Base-by-base conservation (phyloP, 2,888 invertebrate species). In the Archips xylosteana region DNA sequence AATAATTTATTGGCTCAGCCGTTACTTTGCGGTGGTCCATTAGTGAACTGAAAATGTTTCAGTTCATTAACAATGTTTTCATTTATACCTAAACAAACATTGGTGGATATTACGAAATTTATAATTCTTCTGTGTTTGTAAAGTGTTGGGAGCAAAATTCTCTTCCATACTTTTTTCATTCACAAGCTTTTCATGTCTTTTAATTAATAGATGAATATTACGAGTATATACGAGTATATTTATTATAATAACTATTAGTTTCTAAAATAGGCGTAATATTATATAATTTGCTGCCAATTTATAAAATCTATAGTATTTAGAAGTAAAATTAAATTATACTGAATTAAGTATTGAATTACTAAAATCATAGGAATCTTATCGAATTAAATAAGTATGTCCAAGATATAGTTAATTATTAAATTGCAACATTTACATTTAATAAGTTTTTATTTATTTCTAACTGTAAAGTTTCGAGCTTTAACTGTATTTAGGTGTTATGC, bases 381-480 rank as follows among this genome's bases (percentile, higher is more conserved):
- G 51, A 57, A 39, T 60, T 49, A n/a, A 70, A 13, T 47, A 54
- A 74, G 61, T 74, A 36, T 66, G 45, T 63, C 63, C 49, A 59
- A 49, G 10, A 63, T 59, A 12, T 64, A 23, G 12, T 23, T 39
- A 57, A 12, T 39, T 54, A 39, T 47, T 47, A 59, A 49, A 60
- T 51, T 64, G 69, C 63, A 49, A 54, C 49, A 57, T 23, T 42
- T 23, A 54, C 42, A 23, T 57, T 66, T 15, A 39, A 45, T 12
- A 23, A 15, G 15, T 15, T 54, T 51, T 61, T 54, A 12, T 64
- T 68, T 59, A 39, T 63, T 69, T 69, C 32, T 64, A 64, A 69
- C 23, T 49, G 49, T 60, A 60, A 70, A 45, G 42, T 73, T 69
- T 60, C 63, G 60, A 74, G 74, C 74, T 74, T 69, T 74, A 69